A percentile compares a stretch with the other conserved stretches of the same genome.
phyloP scores from a whole-genome alignment of 2,113 vertebrate genomes.

The Heterotilapia buettikoferi region DNA sequence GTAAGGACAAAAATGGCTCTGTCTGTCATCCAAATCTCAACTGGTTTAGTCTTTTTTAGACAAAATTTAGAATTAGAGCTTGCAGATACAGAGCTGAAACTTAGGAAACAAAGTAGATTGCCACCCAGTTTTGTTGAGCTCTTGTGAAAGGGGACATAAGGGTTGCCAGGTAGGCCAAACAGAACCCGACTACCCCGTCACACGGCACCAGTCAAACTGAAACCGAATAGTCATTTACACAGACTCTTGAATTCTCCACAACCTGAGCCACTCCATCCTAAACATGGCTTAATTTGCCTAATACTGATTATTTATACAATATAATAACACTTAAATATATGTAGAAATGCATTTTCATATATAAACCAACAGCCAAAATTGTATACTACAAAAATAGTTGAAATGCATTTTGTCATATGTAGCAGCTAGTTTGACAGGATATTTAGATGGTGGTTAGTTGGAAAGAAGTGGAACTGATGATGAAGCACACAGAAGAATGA shows the following conservation, averaged over 20 bases:
- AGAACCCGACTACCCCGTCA: neutral
- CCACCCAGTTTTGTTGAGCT: neutral
- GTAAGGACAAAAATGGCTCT: neutral
- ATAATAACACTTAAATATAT: conserved; percentile 75
- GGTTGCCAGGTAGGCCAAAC: neutral
- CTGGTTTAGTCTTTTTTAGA: neutral
- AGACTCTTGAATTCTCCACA: conserved; percentile 34
- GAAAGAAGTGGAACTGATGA: neutral
- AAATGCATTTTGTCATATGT: conserved; percentile 43
- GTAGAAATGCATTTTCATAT: conserved; percentile 68
- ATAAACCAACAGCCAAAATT: conserved; percentile 51
- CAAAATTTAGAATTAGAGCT: neutral
- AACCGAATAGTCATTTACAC: neutral
- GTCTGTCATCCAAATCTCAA: neutral
- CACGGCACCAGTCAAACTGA: neutral
- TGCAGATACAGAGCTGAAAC: neutral
- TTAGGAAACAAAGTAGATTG: neutral
- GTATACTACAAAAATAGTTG: conserved; percentile 43
- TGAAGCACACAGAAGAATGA: neutral
- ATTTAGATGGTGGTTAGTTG: neutral
- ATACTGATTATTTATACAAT: conserved; percentile 81
- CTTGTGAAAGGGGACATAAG: neutral
- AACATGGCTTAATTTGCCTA: conserved; percentile 66
- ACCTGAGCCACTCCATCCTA: conserved; percentile 22
- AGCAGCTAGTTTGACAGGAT: conserved; percentile 31